These are phyloP conservation scores for Manduca sexta DNA, from an alignment of 1,140 invertebrate genomes.

Conservation along the genomic window DNA sequence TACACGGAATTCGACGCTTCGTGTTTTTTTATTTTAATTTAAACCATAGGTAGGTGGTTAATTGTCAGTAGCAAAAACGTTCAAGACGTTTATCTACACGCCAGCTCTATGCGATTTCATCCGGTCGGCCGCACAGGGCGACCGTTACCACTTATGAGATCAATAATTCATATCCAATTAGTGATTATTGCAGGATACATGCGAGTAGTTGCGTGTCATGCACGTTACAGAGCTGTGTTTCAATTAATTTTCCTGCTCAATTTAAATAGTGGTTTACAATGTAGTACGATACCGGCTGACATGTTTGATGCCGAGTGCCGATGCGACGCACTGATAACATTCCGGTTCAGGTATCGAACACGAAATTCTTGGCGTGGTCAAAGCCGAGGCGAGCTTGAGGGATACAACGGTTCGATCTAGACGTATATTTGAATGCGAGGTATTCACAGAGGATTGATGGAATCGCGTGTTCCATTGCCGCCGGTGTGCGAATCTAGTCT, in stretches of 20 bases:
- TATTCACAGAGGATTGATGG: constrained; percentile 55
- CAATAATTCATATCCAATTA: constrained; percentile 52
- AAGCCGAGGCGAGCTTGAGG: constrained; percentile 48
- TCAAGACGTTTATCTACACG: constrained; percentile 18
- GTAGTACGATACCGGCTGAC: constrained; percentile 44
- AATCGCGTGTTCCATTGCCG: constrained; percentile 54
- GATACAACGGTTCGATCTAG: constrained; percentile 36
- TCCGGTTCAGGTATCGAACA: constrained; percentile 58
- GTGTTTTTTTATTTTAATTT: not conserved
- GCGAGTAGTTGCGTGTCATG: constrained; percentile 23
- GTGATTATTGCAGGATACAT: constrained; percentile 36
- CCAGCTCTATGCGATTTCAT: constrained; percentile 12
- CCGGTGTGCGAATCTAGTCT: constrained; percentile 39
- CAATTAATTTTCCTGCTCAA: constrained; percentile 44
- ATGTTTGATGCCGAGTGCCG: constrained; percentile 51
- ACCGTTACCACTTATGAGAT: constrained; percentile 27
- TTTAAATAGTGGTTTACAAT: constrained; percentile 56
- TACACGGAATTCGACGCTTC: not conserved
- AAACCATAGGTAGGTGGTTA: not conserved
- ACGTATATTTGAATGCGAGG: constrained; percentile 51
- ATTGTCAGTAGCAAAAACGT: constrained; percentile 12
- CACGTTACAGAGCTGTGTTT: constrained; percentile 24
- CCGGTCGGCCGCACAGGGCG: constrained; percentile 20
- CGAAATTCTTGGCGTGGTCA: constrained; percentile 62
- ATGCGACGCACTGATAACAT: constrained; percentile 64